A percentile compares a stretch with the other conserved stretches of the same genome.
Conservation (phyloP, 2,113 vertebrate genomes). For the Ammospiza nelsoni region DNA sequence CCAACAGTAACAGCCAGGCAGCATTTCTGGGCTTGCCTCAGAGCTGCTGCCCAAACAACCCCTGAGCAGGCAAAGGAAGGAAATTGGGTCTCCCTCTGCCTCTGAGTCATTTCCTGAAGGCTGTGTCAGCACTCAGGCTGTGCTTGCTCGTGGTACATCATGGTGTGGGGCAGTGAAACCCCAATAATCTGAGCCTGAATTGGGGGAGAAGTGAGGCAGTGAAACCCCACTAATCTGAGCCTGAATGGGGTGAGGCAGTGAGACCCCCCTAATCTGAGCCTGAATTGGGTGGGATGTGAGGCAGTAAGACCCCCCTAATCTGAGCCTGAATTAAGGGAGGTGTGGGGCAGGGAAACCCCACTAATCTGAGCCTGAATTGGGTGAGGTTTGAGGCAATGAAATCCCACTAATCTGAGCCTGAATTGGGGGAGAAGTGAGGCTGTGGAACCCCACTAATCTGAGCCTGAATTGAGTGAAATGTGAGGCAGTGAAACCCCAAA, state of each 20-base stretch:
- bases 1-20: background rate
- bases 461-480: no score
- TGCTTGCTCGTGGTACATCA: background rate
- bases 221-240: background rate
- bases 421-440: fast-evolving
- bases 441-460: background rate
- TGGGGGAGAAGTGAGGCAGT: background rate
- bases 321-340: fast-evolving
- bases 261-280: background rate
- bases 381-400: fast-evolving
- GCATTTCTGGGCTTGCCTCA: background rate
- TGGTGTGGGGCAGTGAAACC: no score
- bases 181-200: background rate
- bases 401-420: background rate
- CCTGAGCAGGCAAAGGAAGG: slow-evolving; percentile 26
- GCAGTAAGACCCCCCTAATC: background rate
- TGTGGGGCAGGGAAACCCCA: background rate
- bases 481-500: no score
- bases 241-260: no score
- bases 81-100: slow-evolving; percentile 31
- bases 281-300: fast-evolving
- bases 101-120: slow-evolving; percentile 48
- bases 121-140: slow-evolving; percentile 23
- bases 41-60: background rate
- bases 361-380: no score